phyloP scores from a whole-genome alignment of 1,140 invertebrate species.

The Drosophila pseudoobscura region DNA sequence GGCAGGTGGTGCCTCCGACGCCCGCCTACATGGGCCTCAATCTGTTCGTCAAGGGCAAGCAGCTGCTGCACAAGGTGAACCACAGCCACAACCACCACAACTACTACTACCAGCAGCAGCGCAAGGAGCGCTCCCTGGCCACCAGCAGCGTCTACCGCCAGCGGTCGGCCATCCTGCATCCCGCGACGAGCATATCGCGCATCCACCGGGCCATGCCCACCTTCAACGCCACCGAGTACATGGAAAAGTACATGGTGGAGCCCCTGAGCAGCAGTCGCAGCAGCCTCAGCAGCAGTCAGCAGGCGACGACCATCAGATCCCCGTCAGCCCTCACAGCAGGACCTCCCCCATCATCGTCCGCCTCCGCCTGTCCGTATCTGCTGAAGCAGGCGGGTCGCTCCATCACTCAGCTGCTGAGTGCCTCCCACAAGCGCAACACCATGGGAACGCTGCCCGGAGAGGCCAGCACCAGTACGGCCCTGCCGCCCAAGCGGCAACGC shows the following conservation, averaged over 20 bases:
- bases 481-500: conserved; percentile 69
- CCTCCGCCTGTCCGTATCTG: conserved; percentile 57
- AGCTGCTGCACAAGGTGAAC: conserved; percentile 68
- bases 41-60: conserved; percentile 79
- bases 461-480: conserved; percentile 17
- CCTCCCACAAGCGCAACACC: conserved; percentile 57
- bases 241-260: conserved; percentile 77
- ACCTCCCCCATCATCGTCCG: conserved; percentile 22
- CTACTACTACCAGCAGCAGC: conserved; percentile 63
- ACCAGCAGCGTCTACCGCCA: conserved; percentile 71
- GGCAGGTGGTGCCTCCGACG: conserved; percentile 88
- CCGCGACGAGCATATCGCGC: conserved; percentile 58
- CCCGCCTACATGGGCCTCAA: conserved; percentile 91
- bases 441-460: conserved; percentile 23
- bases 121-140: conserved; percentile 64
- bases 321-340: conserved; percentile 10
- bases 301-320: background rate
- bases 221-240: conserved; percentile 79
- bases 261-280: conserved; percentile 68
- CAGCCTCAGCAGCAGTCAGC: conserved; percentile 45
- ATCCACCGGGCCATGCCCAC: conserved; percentile 78
- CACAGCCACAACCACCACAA: conserved; percentile 51
- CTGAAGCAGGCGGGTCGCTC: conserved; percentile 68
- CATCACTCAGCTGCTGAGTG: conserved; percentile 64
- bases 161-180: conserved; percentile 57